phyloP scores from a whole-genome alignment of 2,797 vertebrate species.

The Cirrhinus molitorella region DNA sequence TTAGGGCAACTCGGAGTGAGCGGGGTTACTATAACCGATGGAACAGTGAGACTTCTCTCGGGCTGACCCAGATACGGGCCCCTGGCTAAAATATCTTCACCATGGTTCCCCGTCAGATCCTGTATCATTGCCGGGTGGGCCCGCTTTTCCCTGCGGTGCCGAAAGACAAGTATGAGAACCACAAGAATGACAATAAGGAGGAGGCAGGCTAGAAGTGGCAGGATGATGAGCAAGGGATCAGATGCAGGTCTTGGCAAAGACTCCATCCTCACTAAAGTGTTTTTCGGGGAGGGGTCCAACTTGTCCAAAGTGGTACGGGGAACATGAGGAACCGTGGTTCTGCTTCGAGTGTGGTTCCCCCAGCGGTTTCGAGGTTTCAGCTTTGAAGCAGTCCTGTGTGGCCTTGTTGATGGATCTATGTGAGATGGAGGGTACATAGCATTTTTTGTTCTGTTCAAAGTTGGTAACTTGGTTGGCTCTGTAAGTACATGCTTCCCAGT shows the following conservation, averaged over 20 bases:
- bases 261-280: slow-evolving; percentile 65
- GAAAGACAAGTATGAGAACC: slow-evolving; percentile 80
- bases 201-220: slow-evolving; percentile 80
- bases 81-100: slow-evolving; percentile 57
- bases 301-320: slow-evolving; percentile 62
- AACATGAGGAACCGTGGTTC: slow-evolving; percentile 48
- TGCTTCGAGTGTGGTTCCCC: slow-evolving; percentile 70
- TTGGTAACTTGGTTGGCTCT: slow-evolving; percentile 52
- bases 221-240: slow-evolving; percentile 80
- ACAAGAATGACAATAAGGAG: slow-evolving; percentile 80
- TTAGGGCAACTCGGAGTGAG: slow-evolving; percentile 73
- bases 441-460: slow-evolving; percentile 63
- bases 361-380: slow-evolving; percentile 70
- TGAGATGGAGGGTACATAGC: slow-evolving; percentile 66
- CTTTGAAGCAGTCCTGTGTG: slow-evolving; percentile 70
- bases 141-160: slow-evolving; percentile 81
- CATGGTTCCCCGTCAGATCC: slow-evolving; percentile 66
- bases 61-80: slow-evolving; percentile 66
- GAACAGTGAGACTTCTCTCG: slow-evolving; percentile 81
- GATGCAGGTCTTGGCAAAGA: slow-evolving; percentile 74
- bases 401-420: slow-evolving; percentile 64
- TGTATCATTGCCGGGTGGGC: slow-evolving; percentile 71
- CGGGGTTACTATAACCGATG: slow-evolving; percentile 86
- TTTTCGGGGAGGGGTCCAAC: slow-evolving; percentile 57
- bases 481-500: slow-evolving; percentile 61